Conservation (phyloP, 2,113 vertebrate genomes). For the Gnathonemus longibarbis region DNA sequence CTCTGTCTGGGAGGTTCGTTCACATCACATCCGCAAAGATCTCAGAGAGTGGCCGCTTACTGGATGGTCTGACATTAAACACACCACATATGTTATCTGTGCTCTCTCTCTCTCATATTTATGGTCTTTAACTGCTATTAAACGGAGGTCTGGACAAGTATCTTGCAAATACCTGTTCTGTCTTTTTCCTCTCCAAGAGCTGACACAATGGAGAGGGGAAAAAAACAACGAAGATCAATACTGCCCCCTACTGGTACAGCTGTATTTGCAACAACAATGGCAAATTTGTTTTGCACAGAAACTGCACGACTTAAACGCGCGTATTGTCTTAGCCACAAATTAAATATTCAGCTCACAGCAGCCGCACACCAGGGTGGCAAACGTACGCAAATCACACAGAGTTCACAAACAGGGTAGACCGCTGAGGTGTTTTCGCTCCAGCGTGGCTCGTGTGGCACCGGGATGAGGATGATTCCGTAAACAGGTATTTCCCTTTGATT, state of each 20-base stretch:
- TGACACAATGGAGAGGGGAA: not conserved
- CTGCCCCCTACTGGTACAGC: constrained; percentile 45
- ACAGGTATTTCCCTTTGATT: constrained; percentile 6
- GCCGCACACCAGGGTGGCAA: not conserved
- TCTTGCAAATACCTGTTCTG: not conserved
- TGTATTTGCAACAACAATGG: not conserved
- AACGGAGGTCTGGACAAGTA: not conserved
- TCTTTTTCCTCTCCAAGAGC: not conserved
- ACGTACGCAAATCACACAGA: not conserved
- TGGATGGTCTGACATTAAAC: not conserved
- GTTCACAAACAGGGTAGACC: constrained; percentile 7
- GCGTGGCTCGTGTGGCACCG: not conserved
- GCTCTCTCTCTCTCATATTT: not conserved
- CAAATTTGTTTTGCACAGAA: not conserved
- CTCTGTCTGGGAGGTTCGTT: not conserved
- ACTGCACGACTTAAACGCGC: not conserved
- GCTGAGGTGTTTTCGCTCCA: constrained; percentile 7
- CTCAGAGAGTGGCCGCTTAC: not conserved
- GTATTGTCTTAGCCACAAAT: not conserved
- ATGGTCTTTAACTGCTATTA: not conserved
- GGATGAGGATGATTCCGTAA: not conserved
- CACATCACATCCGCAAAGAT: not conserved
- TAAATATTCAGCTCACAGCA: constrained; percentile 3
- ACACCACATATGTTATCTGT: not conserved
- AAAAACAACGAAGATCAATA: constrained; percentile 18